These are phyloP conservation scores for Iphiclides podalirius DNA, from an alignment of 2,888 invertebrate genomes.

Conservation along the genomic window DNA sequence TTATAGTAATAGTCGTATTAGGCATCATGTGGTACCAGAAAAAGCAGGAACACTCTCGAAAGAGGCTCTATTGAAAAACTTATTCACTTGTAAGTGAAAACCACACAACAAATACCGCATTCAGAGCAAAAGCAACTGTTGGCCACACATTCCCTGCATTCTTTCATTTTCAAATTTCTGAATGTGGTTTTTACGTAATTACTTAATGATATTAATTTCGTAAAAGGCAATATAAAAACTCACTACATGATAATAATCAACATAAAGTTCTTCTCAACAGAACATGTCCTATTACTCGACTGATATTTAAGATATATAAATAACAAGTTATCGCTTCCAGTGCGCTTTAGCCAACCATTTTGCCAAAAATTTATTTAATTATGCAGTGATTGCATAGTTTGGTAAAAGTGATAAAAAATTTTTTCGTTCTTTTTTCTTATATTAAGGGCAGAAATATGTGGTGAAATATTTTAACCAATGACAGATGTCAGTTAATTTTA, in stretches of 20 bases:
- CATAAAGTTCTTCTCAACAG: constrained; percentile 1
- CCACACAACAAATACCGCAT: not conserved
- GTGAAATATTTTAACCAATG: too few relatives aligned
- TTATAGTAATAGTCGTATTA: constrained; percentile 91
- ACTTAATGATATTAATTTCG: not conserved
- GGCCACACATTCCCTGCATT: constrained; percentile 1
- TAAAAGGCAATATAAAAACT: not conserved
- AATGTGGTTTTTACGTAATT: not conserved
- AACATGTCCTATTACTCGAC: constrained; percentile 15
- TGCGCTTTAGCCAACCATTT: not conserved
- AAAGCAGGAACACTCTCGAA: constrained; percentile 92
- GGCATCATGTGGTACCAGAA: constrained; percentile 97
- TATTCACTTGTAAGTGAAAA: not conserved
- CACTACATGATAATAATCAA: not conserved
- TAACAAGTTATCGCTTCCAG: not conserved
- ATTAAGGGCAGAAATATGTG: too few relatives aligned
- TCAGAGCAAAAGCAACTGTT: not conserved
- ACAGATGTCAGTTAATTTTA: too few relatives aligned
- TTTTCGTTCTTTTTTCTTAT: too few relatives aligned
- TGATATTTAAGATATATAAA: constrained; percentile 17
- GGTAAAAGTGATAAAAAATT: too few relatives aligned
- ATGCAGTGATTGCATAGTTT: too few relatives aligned
- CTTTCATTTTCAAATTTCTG: not conserved
- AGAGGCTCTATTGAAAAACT: constrained; percentile 83
- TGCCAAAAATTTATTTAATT: not conserved